Base-by-base conservation (phyloP, 2,888 invertebrate genomes). In the Cosmia pyralina region DNA sequence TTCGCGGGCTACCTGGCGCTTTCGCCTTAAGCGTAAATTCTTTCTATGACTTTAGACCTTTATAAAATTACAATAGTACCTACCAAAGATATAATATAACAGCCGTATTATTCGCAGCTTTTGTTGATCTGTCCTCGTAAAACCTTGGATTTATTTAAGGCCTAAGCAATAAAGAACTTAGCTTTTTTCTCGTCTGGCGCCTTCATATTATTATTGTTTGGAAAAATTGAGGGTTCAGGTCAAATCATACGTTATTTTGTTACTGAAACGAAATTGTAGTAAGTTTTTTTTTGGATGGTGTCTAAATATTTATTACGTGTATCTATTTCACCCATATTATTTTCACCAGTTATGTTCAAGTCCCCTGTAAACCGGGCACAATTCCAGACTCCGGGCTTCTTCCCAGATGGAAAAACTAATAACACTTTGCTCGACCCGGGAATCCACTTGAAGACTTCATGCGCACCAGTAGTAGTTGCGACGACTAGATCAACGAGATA, bases 81-180 rank as follows among this genome's bases (percentile, higher is more conserved):
- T 17, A 34, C 19, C 15, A 53, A 53, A 8, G 22, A 13, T 19
- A 13, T 66, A 57, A 59, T 22, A 53, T 60, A 13, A 50, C n/a
- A n/a, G n/a, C n/a, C n/a, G 38, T 52, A 74, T 64, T 44, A 55
- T 69, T 60, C 34, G 11, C 60, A 28, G 28, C 34, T 15, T 28
- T 50, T 83, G 75, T 81, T 71, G 70, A 62, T 69, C 70, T 50
- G 53, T 34, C 19, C 50, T 75, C 81, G 55, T 75, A 75, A 74
- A 75, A 66, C 68, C 70, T 28, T n/a, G 57, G 70, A 62, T 66
- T 75, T 75, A 68, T 71, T 34, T 28, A 11, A 53, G 58, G 55
- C 15, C 62, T 41, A 22, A 8, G 46, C 46, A 53, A 76, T 81
- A 77, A 66, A 81, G 38, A 70, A 71, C 62, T 81, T 53, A 17